Conservation (phyloP, 2,888 invertebrate species). For the Ophioninae sp. region DNA sequence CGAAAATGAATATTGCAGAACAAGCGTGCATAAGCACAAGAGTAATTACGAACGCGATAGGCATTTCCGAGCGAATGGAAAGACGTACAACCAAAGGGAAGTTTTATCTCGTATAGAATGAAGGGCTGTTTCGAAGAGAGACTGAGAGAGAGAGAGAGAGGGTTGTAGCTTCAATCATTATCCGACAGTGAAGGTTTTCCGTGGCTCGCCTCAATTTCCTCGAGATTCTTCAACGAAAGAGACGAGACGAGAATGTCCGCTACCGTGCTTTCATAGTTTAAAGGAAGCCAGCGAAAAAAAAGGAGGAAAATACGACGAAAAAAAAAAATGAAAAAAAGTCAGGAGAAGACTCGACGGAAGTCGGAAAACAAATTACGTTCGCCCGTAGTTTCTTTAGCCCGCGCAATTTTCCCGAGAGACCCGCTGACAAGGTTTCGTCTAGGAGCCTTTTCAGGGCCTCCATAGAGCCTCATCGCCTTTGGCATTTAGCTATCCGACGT, state of each 20-base stretch:
- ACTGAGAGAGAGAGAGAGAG: background rate
- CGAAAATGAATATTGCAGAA: background rate
- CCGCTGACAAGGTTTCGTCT: constrained; percentile 70
- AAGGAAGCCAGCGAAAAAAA: constrained; percentile 14
- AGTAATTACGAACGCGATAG: constrained; percentile 11
- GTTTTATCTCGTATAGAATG: constrained; percentile 23
- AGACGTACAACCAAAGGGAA: background rate
- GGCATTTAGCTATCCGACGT: constrained; percentile 44
- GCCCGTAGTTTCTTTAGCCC: constrained; percentile 66
- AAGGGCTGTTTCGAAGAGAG: background rate
- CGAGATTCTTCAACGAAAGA: constrained; percentile 56
- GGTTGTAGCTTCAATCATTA: constrained; percentile 57
- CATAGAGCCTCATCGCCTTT: constrained; percentile 24
- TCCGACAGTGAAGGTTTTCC: constrained; percentile 60
- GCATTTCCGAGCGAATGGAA: constrained; percentile 31
- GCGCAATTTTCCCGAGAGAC: constrained; percentile 73
- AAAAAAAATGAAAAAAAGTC: constrained; percentile 31
- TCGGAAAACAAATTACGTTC: constrained; percentile 74
- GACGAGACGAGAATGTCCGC: constrained; percentile 32
- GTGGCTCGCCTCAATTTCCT: constrained; percentile 62
- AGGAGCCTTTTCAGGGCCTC: constrained; percentile 68
- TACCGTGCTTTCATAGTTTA: constrained; percentile 40
- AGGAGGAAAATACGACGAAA: constrained; percentile 16
- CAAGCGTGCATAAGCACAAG: constrained; percentile 2
- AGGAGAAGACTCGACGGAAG: constrained; percentile 66